Evolutionary conservation across 2,888 invertebrate genomes (phyloP), one percentile per base, ranked within the genome.

Genomic region (Meta bourneti): DNA sequence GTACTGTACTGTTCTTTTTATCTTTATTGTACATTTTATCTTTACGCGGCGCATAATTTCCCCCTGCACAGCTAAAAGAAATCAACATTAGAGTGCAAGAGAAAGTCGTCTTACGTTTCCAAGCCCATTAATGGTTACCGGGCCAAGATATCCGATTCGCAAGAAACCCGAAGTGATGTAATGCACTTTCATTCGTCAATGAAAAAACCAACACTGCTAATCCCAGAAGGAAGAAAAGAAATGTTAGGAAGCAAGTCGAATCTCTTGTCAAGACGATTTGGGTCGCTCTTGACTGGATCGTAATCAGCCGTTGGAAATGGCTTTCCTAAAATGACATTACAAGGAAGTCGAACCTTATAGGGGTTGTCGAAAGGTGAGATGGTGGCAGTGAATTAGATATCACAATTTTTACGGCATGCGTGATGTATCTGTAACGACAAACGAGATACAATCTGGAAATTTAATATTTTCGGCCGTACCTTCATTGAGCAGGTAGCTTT

Each of bases 371-470:
- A 74, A 74, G 20, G 74, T 20, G 74, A 74, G 74, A 74, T 20
- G 74, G 7, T 6, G 6, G 74, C 34, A 74, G 34, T 74, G 74
- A 74, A 74, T 34, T 20, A 74, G 74, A 74, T 74, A 74, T 74
- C 61, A 13, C 61, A 61, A 61, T 61, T 61, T 61, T 6, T 61
- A 61, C 61, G 61, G 61, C 61, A 13, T 13, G 13, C 61, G 61
- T 16, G 75, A 7, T 16, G 75, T 49, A 11, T 75, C 75, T 13
- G 49, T 51, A 48, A 75, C 49, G 78, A 19, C 52, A 19, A 51
- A 51, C 51, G 52, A 7, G 51, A 78, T 78, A 52, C n/a, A 19
- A 78, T 78, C 52, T n/a, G n/a, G 78, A 52, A 78, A 78, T 78
- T 52, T 51, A 19, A 78, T 78, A 78, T 52, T 52, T 78, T 19